phyloP scores from a whole-genome alignment of 2,888 invertebrate species.

The Stenodema calcarata region DNA sequence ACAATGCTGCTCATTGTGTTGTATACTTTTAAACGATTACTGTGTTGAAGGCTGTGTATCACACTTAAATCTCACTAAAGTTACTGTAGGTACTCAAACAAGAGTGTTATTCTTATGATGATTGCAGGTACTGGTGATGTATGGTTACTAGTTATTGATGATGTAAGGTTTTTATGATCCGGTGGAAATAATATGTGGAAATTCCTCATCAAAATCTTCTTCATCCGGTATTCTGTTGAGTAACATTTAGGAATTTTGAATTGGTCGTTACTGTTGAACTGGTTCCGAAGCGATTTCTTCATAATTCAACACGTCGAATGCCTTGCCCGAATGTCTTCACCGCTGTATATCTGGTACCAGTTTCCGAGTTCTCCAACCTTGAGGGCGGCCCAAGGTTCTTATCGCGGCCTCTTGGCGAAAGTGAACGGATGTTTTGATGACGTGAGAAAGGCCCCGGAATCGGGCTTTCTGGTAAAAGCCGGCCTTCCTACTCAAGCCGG shows the following conservation, averaged over 20 bases:
- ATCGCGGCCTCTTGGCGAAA: background rate
- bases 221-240: background rate
- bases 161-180: background rate
- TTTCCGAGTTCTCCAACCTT: background rate
- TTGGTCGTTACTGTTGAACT: background rate
- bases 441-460: background rate
- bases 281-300: background rate
- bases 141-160: no score
- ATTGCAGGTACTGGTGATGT: no score
- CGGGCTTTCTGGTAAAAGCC: constrained; percentile 1
- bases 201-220: background rate
- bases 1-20: no score
- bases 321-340: background rate
- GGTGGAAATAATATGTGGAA: no score
- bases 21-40: no score
- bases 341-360: background rate
- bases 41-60: no score
- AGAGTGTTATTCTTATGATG: no score
- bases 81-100: no score
- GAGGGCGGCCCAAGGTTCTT: background rate
- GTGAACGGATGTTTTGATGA: constrained; percentile 8
- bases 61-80: no score
- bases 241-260: background rate
- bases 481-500: background rate
- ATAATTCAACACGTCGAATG: background rate